Conservation (phyloP, 35 echinoderm and acorn worm species). For the Lytechinus pictus region DNA sequence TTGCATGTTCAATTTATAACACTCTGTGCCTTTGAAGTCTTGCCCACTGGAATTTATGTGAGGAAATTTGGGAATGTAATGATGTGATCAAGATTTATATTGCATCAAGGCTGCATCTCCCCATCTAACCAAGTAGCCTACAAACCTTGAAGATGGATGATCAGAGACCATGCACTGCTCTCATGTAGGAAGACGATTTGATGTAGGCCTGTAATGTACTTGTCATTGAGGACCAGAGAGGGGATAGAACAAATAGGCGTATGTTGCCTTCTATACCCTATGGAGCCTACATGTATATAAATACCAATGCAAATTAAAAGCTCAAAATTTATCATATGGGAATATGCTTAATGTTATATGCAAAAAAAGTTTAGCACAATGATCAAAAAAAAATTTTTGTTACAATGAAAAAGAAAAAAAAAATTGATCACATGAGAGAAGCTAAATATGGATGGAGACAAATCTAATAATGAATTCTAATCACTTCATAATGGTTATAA, state of each 20-base stretch:
- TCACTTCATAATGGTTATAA: neutral
- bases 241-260: neutral
- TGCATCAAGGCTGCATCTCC: neutral
- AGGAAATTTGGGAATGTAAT: conserved; percentile 32
- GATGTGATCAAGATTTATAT: conserved; percentile 20
- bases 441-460: neutral
- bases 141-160: neutral
- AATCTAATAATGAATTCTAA: neutral
- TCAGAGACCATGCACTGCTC: neutral
- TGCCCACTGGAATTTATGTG: conserved; percentile 17
- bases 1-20: conserved; percentile 27
- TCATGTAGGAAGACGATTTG: neutral
- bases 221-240: neutral
- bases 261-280: neutral
- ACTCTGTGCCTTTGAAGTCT: conserved; percentile 7
- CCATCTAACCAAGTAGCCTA: neutral
- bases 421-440: neutral
- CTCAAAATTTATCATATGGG: no score
- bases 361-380: no score
- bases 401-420: neutral
- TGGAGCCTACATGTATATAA: neutral
- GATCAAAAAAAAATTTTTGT: neutral
- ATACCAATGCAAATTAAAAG: no score
- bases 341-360: no score
- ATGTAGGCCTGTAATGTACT: neutral